phyloP scores from a whole-genome alignment of 2,113 vertebrate species.

The Oreotrochilus melanogaster region DNA sequence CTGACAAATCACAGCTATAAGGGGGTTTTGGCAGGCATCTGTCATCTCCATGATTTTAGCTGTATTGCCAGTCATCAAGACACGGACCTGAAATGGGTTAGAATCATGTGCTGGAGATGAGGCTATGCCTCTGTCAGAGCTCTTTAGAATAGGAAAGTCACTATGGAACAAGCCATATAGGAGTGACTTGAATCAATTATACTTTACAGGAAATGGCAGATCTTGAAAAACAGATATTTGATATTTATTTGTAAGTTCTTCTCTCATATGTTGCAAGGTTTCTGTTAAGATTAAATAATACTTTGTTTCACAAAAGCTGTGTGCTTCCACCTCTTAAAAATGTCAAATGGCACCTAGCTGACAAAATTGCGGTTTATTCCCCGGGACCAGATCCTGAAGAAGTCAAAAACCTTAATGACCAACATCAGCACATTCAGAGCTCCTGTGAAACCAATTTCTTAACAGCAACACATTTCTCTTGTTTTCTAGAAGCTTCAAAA shows the following conservation, averaged over 20 bases:
- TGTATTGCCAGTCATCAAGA: background rate
- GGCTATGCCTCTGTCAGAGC: background rate
- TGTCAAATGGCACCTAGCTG: background rate
- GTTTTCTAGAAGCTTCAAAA: slow-evolving; percentile 24
- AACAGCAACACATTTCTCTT: background rate
- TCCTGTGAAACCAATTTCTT: background rate
- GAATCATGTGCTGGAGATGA: background rate
- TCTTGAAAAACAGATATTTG: background rate
- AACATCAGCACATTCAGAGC: background rate
- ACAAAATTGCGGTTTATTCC: background rate
- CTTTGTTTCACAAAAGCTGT: background rate
- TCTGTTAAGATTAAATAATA: background rate
- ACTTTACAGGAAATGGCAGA: background rate
- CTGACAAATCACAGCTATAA: background rate
- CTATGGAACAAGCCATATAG: background rate
- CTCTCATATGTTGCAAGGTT: background rate
- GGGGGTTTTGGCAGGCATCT: background rate
- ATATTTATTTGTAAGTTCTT: background rate
- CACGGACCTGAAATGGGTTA: background rate
- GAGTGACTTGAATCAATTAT: background rate
- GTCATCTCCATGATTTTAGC: background rate
- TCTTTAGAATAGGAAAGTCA: background rate
- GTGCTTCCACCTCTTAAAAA: background rate
- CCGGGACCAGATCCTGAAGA: background rate
- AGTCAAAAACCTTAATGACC: background rate